These are phyloP conservation scores for Choristoneura fumiferana DNA, from an alignment of 1,140 invertebrate genomes.

Conservation along the genomic window DNA sequence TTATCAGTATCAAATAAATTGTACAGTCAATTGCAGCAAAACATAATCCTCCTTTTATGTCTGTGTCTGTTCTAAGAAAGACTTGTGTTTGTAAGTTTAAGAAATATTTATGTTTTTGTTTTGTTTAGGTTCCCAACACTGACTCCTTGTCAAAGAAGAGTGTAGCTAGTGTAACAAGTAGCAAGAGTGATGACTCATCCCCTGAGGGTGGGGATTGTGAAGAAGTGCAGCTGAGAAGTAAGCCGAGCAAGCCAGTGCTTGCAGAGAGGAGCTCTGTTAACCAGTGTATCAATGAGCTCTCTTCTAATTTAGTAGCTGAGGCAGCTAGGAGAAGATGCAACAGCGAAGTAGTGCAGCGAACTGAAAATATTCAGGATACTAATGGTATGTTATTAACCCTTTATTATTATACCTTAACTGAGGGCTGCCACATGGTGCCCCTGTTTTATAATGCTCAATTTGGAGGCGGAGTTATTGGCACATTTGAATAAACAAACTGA, in stretches of 20 bases:
- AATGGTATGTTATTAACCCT: slow-evolving; percentile 44
- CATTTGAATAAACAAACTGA: no score
- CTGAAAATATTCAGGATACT: slow-evolving; percentile 50
- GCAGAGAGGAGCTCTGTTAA: slow-evolving; percentile 78
- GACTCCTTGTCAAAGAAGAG: slow-evolving; percentile 63
- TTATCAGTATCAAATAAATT: no score
- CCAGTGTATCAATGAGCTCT: slow-evolving; percentile 83
- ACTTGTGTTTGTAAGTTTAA: no score
- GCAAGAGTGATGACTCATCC: slow-evolving; percentile 57
- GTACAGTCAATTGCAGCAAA: no score
- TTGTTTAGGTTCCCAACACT: slow-evolving; percentile 55
- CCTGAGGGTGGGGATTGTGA: slow-evolving; percentile 57
- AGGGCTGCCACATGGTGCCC: no score
- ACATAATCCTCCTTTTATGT: no score
- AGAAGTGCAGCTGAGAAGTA: slow-evolving; percentile 66
- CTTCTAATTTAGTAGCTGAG: slow-evolving; percentile 76
- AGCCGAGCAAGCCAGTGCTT: slow-evolving; percentile 57
- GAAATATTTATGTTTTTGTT: no score
- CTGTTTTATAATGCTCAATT: no score
- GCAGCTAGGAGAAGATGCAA: slow-evolving; percentile 63
- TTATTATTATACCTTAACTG: neutral
- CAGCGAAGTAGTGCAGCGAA: slow-evolving; percentile 71
- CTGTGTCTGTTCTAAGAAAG: no score
- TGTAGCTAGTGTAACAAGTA: slow-evolving; percentile 47
- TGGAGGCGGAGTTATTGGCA: no score